These are phyloP conservation scores for Hyles euphorbiae DNA, from an alignment of 1,140 invertebrate species.

Conservation along the genomic window DNA sequence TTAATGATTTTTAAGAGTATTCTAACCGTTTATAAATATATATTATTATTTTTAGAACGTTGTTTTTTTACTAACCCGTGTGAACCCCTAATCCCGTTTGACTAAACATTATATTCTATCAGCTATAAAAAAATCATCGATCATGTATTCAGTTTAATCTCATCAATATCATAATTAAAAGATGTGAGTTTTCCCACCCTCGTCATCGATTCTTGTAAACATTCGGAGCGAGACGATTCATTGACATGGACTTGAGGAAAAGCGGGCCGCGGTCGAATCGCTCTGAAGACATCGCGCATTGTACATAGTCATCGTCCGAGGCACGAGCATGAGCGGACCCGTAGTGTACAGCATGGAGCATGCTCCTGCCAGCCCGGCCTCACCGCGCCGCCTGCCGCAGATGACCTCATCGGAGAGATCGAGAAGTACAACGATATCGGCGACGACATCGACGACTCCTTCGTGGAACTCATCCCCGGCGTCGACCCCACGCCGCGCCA, in stretches of 20 bases:
- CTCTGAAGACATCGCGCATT: slow-evolving; percentile 22
- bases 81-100: slow-evolving; percentile 34
- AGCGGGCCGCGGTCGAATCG: slow-evolving; percentile 9
- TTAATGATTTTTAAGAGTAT: slow-evolving; percentile 74
- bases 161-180: slow-evolving; percentile 10
- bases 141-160: slow-evolving; percentile 17
- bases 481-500: slow-evolving; percentile 72
- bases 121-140: slow-evolving; percentile 49
- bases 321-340: slow-evolving; percentile 31
- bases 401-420: slow-evolving; percentile 98
- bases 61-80: slow-evolving; percentile 64
- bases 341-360: slow-evolving; percentile 20
- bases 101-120: slow-evolving; percentile 57
- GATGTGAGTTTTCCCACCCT: background rate
- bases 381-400: slow-evolving; percentile 77
- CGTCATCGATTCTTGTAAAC: slow-evolving; percentile 1
- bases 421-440: slow-evolving; percentile 98
- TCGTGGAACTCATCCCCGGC: slow-evolving; percentile 92
- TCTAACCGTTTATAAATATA: slow-evolving; percentile 76
- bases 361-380: slow-evolving; percentile 17
- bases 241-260: background rate
- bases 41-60: slow-evolving; percentile 73
- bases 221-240: background rate
- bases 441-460: slow-evolving; percentile 97
- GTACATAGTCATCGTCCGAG: slow-evolving; percentile 40